Evolutionary conservation across 2,888 invertebrate species (phyloP), one percentile per base, ranked within the genome.

Genomic region (Chymomyza procnemis): DNA sequence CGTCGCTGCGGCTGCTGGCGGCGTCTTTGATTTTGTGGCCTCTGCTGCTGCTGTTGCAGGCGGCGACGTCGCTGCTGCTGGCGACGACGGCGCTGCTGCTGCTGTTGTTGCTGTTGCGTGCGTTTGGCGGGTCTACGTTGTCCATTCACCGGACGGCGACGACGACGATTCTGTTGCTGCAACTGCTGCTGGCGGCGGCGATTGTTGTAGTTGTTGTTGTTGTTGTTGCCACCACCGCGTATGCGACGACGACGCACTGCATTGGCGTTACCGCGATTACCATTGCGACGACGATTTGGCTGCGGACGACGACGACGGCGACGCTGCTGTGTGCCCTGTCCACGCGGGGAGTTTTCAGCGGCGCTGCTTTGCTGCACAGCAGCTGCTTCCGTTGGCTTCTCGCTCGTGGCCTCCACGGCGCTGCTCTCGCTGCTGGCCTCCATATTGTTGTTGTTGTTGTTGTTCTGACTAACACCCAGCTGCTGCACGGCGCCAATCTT

Each of bases 401-500:
- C 69, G 12, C 64, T 62, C 6, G 12, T 22, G 9, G 52, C 46
- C 48, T 61, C 55, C 6, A n/a, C 1, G 41, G 56, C 60, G 59
- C 3, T 66, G 48, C 16, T 4, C 12, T 14, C 3, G 48, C 48
- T 34, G 3, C 26, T 41, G 12, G 50, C 48, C 16, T 16, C 14
- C 1, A 6, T 63, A 46, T 56, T 47, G 6, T 66, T 48, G 4
- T 6, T 9, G 19, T 58, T 48, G 0, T 78, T 62, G 0, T 12
- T n/a, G n/a, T n/a, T n/a, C n/a, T n/a, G n/a, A n/a, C n/a, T n/a
- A n/a, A n/a, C 19, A n/a, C 14, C 19, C 19, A 69, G 55, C 0
- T 71, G 67, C 19, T 76, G 67, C 22, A 83, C 59, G 3, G 76
- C 78, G n/a, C 79, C 75, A 14, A 80, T 74, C 1, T 76, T 66